Evolutionary conservation across 2,113 vertebrate species (phyloP).

Genomic region (Anolis carolinensis): DNA sequence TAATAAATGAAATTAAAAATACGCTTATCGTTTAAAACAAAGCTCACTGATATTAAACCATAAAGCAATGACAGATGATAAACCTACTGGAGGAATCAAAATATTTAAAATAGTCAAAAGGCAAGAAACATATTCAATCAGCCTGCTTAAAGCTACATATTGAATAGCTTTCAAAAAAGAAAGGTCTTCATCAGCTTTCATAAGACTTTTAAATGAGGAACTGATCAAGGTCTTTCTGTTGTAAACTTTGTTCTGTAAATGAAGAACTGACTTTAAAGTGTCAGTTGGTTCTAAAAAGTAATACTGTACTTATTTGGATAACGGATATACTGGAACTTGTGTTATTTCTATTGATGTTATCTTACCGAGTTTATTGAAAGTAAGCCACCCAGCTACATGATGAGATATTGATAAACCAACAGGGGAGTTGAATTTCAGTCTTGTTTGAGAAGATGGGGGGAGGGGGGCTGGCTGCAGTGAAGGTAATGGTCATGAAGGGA

Average conservation of each 20-base stretch:
- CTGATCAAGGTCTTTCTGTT: background rate
- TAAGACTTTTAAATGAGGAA: background rate
- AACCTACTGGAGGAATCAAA: background rate
- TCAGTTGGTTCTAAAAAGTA: background rate
- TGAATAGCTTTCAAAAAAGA: background rate
- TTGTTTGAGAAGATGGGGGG: conserved; percentile 47
- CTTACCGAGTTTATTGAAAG: conserved; percentile 55
- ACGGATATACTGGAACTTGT: conserved; percentile 46
- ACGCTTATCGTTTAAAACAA: background rate
- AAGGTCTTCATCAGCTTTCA: background rate
- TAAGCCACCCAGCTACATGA: conserved; percentile 50
- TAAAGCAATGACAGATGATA: background rate
- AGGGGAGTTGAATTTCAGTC: conserved; percentile 43
- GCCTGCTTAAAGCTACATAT: background rate
- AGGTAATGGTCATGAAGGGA: too few species aligned
- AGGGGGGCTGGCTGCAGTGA: too few species aligned
- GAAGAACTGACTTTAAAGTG: too few species aligned
- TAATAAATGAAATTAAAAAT: background rate
- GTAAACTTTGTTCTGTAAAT: conserved; percentile 5
- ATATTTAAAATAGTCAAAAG: background rate
- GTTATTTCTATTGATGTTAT: conserved; percentile 44
- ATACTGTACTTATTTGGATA: conserved; percentile 32
- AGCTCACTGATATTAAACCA: background rate
- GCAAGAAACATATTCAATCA: background rate
- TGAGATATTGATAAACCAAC: conserved; percentile 54